Percentiles rank a stretch among this genome's conserved stretches.
These are phyloP conservation scores for Trichopria drosophilae DNA, from an alignment of 2,888 invertebrate species.

Conservation along the genomic window DNA sequence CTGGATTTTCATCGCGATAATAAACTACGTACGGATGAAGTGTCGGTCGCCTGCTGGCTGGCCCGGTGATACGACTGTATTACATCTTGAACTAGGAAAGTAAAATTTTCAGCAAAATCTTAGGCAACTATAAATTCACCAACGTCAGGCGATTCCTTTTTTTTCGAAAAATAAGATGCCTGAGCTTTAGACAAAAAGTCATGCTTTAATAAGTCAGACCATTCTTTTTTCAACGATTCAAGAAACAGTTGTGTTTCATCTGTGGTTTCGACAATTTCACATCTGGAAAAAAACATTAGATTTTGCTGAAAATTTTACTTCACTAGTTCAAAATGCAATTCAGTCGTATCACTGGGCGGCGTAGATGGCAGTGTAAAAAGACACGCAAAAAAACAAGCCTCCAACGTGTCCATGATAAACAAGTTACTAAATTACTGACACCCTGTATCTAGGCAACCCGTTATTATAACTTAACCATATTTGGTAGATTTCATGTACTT, in stretches of 20 bases:
- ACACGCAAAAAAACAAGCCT: too few species aligned
- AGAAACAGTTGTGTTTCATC: slow-evolving; percentile 6
- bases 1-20: slow-evolving; percentile 7
- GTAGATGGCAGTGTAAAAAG: too few species aligned
- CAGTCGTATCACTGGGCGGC: slow-evolving; percentile 28
- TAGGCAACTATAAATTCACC: slow-evolving; percentile 10
- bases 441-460: too few species aligned
- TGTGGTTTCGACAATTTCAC: slow-evolving; percentile 14
- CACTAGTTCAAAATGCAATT: slow-evolving; percentile 24
- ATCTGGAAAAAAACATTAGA: slow-evolving; percentile 10
- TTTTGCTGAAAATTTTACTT: too few species aligned
- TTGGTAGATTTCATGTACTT: too few species aligned
- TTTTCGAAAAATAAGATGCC: slow-evolving; percentile 6
- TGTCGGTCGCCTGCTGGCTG: slow-evolving; percentile 13
- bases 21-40: slow-evolving; percentile 13
- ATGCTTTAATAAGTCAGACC: slow-evolving; percentile 2
- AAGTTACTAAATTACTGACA: too few species aligned
- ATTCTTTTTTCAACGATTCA: slow-evolving; percentile 5
- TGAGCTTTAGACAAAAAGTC: slow-evolving; percentile 13
- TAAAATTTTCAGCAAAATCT: slow-evolving; percentile 14
- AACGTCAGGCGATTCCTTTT: neutral
- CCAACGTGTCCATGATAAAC: too few species aligned
- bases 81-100: slow-evolving; percentile 15
- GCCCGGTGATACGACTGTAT: slow-evolving; percentile 12
- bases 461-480: too few species aligned